Base-by-base conservation (phyloP, 2,888 invertebrate genomes). In the Sinotaia quadrata region DNA sequence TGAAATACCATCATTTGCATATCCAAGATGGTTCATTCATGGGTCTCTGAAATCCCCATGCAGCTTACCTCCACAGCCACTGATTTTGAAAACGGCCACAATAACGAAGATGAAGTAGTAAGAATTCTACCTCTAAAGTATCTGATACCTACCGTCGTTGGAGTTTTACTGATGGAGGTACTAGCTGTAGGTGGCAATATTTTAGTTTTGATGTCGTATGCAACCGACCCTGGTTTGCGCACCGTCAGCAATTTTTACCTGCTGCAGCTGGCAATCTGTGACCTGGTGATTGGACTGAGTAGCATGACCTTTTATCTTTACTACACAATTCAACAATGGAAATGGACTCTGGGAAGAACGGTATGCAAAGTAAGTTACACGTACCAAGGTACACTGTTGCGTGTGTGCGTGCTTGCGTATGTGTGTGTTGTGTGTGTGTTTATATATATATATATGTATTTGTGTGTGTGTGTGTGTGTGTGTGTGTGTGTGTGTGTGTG, bases 271-370 rank as follows among this genome's bases (percentile, higher is more conserved):
- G 81, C 81, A 18, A 36, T 79, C 2, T 72, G 78, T 1, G 82
- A 82, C 56, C 52, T 81, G 12, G 49, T 77, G 2, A 66, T 82
- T 5, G 78, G 78, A 2, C 8, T 61, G 7, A 60, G 74, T 44
- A 82, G 81, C 69, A 76, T 81, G 75, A 77, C 78, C 2, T 72
- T 83, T 33, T 78, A 81, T 56, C 77, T 79, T 3, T 74, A 77
- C n/a, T 78, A 78, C 51, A 81, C 78, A 1, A 41, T 79, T 2
- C 52, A 54, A 7, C 70, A 68, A 8, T 77, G 68, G 51, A 47
- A 51, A 29, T 83, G 83, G 83, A 75, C 74, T 0, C 77, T 83
- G 49, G 80, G 80, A 12, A 47, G 59, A 21, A 67, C 58, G n/a
- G 75, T 79, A 54, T 83, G 83, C 61, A 81, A 62, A 47, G 62